A percentile compares a stretch with the other conserved stretches of the same genome.
phyloP scores from a whole-genome alignment of 2,888 invertebrate genomes.

The Tortrix viridana region DNA sequence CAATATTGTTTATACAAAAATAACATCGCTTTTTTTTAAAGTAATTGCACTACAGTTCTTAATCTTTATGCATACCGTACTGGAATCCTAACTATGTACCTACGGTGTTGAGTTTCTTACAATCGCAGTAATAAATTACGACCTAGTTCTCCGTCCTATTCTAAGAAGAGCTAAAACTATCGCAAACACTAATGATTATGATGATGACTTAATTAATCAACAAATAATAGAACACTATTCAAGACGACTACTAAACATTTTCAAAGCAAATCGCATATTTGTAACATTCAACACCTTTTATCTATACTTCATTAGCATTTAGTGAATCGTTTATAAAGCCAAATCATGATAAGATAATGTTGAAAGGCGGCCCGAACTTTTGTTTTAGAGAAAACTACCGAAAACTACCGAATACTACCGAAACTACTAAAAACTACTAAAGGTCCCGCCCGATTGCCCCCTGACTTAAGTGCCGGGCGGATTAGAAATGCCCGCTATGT shows the following conservation, averaged over 20 bases:
- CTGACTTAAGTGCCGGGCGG: conserved; percentile 79
- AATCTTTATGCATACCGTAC: background rate
- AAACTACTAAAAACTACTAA: conserved; percentile 67
- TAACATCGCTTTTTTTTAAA: no score
- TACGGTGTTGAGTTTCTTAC: conserved; percentile 11
- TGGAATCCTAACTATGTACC: background rate
- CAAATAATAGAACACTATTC: background rate
- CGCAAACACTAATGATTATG: conserved; percentile 17
- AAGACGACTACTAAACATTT: background rate
- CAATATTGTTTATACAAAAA: no score
- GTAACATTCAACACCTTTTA: conserved; percentile 27
- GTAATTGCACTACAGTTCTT: no score
- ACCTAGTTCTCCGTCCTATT: conserved; percentile 16
- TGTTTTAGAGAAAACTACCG: conserved; percentile 50
- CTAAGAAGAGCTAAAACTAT: conserved; percentile 16
- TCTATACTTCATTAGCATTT: conserved; percentile 41
- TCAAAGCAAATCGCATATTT: background rate
- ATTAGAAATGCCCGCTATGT: conserved; percentile 70
- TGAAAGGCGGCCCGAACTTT: conserved; percentile 54
- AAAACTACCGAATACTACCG: conserved; percentile 18
- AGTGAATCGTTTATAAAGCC: conserved; percentile 40
- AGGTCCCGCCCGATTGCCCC: conserved; percentile 75
- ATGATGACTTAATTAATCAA: conserved; percentile 11
- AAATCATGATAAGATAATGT: conserved; percentile 48
- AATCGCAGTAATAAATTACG: conserved; percentile 20